These are phyloP conservation scores for Periparus ater DNA, from an alignment of 2,797 vertebrate species.

Conservation along the genomic window DNA sequence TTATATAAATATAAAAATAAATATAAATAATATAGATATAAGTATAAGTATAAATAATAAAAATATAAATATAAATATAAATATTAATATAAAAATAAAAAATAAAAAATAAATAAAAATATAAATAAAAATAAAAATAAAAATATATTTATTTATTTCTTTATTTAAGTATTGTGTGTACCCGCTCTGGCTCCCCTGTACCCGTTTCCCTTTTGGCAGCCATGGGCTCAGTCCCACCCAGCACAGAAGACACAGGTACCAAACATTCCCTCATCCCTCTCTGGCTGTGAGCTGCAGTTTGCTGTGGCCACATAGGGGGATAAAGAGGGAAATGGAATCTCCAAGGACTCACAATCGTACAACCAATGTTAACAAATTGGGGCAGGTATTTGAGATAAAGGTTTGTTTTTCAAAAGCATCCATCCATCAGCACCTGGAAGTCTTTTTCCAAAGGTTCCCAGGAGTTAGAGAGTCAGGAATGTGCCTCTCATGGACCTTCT, in stretches of 20 bases:
- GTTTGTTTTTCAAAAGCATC: not conserved
- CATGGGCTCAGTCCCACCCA: not conserved
- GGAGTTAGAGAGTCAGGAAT: not conserved
- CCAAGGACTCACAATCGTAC: not conserved
- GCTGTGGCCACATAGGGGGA: not conserved
- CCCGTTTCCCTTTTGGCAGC: not conserved
- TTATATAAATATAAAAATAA: not conserved
- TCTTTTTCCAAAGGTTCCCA: not conserved
- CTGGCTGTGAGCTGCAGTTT: not conserved
- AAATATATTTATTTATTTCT: no score
- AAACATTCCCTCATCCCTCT: not conserved
- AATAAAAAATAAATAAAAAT: not conserved
- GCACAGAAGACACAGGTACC: not conserved
- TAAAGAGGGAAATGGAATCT: not conserved
- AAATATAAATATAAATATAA: no score
- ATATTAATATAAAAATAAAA: no score
- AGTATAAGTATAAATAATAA: no score
- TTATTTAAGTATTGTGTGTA: no score
- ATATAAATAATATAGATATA: no score
- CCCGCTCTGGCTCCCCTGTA: accelerated
- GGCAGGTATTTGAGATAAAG: not conserved
- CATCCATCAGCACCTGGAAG: not conserved
- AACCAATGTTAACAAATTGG: not conserved
- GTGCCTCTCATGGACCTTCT: not conserved
- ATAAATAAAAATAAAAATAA: no score